A percentile compares a stretch with the other conserved stretches of the same genome.
Conservation (phyloP, 2,113 vertebrate genomes). For the Blennius ocellaris region DNA sequence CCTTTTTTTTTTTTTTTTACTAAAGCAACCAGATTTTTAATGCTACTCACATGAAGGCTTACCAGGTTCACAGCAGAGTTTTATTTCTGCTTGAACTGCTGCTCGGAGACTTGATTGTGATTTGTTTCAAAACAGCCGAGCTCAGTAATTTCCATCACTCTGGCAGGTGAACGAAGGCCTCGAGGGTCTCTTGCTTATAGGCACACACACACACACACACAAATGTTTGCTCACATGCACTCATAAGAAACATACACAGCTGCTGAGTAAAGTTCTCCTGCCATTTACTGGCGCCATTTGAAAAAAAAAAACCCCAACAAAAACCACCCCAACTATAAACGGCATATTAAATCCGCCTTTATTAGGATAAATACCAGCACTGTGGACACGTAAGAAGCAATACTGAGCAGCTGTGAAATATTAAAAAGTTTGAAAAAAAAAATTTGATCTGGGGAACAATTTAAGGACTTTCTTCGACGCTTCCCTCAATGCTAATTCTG, state of each 20-base stretch:
- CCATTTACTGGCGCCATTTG: slow-evolving; percentile 48
- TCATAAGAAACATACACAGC: slow-evolving; percentile 26
- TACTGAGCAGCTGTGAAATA: slow-evolving; percentile 58
- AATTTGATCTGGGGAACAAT: slow-evolving; percentile 47
- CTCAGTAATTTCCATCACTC: slow-evolving; percentile 65
- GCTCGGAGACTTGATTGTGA: slow-evolving; percentile 70
- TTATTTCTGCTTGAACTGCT: slow-evolving; percentile 65
- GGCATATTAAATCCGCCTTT: slow-evolving; percentile 67
- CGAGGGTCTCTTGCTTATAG: slow-evolving; percentile 55
- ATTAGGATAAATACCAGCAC: slow-evolving; percentile 64
- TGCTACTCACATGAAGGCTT: slow-evolving; percentile 72
- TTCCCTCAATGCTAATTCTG: slow-evolving; percentile 69
- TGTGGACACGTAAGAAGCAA: slow-evolving; percentile 42
- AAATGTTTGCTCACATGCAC: slow-evolving; percentile 47
- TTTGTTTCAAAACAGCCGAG: slow-evolving; percentile 72
- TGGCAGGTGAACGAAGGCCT: slow-evolving; percentile 59
- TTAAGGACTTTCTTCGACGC: slow-evolving; percentile 49
- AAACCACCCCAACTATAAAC: slow-evolving; percentile 58
- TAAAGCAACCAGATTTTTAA: slow-evolving; percentile 63
- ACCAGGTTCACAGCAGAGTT: slow-evolving; percentile 55
- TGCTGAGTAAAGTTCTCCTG: slow-evolving; percentile 42
- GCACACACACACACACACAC: slow-evolving; percentile 61
- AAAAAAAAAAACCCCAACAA: slow-evolving; percentile 27
- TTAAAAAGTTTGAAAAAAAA: slow-evolving; percentile 55
- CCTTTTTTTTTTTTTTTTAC: slow-evolving; percentile 27